These are phyloP conservation scores for Montipora capricornis DNA, from an alignment of 64 coral and sea anemone genomes.

Conservation along the genomic window DNA sequence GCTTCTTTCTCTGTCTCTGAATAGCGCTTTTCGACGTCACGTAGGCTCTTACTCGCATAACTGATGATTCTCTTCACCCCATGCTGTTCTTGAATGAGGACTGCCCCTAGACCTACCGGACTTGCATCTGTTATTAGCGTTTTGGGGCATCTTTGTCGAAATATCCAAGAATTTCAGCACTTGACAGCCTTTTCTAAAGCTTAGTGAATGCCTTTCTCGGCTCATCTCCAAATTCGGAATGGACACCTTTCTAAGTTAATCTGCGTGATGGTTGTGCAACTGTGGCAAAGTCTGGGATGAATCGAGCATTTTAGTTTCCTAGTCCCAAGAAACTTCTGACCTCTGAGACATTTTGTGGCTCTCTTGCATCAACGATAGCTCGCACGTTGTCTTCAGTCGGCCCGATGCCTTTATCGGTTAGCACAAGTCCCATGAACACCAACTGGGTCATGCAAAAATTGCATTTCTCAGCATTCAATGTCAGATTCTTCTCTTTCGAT, in stretches of 20 bases:
- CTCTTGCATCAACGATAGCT: constrained; percentile 21
- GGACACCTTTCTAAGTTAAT: neutral
- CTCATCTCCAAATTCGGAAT: neutral
- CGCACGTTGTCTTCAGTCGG: constrained; percentile 28
- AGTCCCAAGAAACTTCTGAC: constrained; percentile 52
- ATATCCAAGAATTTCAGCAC: neutral
- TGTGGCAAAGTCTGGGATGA: constrained; percentile 42
- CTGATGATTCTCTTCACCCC: too few relatives aligned
- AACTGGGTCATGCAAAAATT: neutral
- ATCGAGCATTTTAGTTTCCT: constrained; percentile 50
- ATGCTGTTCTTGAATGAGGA: too few relatives aligned
- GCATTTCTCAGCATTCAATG: constrained; percentile 29
- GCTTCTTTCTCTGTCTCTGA: too few relatives aligned
- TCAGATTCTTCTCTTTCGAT: constrained; percentile 43
- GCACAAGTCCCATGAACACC: constrained; percentile 22
- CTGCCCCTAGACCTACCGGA: too few relatives aligned
- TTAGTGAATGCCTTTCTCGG: constrained; percentile 10
- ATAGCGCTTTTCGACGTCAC: too few relatives aligned
- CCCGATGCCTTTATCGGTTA: constrained; percentile 12
- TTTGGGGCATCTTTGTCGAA: too few relatives aligned
- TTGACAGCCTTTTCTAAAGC: constrained; percentile 11
- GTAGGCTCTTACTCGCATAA: too few relatives aligned
- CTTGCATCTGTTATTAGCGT: too few relatives aligned
- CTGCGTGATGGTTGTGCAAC: neutral
- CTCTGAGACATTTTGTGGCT: constrained; percentile 29